phyloP scores from a whole-genome alignment of 2,113 vertebrate species.

The Hypanus sabinus region DNA sequence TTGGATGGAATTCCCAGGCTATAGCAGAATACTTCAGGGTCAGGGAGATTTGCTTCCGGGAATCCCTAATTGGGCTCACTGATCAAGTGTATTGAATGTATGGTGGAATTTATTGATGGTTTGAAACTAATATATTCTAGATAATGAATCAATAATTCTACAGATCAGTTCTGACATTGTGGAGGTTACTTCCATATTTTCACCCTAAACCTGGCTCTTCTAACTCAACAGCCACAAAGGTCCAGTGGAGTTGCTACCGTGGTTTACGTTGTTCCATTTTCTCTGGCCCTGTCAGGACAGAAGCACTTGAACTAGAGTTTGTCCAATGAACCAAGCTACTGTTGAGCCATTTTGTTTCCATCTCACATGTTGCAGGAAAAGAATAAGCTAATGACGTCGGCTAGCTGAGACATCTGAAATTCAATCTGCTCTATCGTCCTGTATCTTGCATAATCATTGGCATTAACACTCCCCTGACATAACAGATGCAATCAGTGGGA shows the following conservation, averaged over 20 bases:
- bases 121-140: background rate
- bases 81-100: background rate
- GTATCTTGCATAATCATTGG: background rate
- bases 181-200: background rate
- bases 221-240: background rate
- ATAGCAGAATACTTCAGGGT: background rate
- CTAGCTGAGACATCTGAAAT: background rate
- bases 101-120: background rate
- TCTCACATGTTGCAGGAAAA: background rate
- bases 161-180: background rate
- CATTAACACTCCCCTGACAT: background rate
- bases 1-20: background rate
- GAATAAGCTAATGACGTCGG: background rate
- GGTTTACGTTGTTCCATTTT: background rate
- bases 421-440: background rate
- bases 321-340: background rate
- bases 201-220: background rate
- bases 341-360: background rate
- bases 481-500: background rate
- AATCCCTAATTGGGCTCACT: background rate
- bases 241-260: background rate
- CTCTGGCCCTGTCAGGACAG: background rate
- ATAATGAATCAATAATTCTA: background rate
- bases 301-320: background rate
- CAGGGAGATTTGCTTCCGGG: background rate